A percentile compares a stretch with the other conserved stretches of the same genome.
These are phyloP conservation scores for Lepidochrysops patricia DNA, from an alignment of 2,888 invertebrate genomes.

Conservation along the genomic window DNA sequence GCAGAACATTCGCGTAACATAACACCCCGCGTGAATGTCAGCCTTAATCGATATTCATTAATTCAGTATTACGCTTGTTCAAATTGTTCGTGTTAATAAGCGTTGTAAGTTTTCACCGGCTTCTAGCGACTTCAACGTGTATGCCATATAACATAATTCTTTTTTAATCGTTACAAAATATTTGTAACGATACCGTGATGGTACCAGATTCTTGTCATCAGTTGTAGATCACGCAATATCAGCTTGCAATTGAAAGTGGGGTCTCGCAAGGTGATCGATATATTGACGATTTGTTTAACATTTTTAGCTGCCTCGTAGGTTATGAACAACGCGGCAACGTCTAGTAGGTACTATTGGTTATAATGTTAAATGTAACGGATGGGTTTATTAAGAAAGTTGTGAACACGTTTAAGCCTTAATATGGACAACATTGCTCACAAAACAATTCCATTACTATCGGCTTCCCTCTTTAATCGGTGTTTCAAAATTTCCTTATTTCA, in stretches of 20 bases:
- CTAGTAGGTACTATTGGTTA: not conserved
- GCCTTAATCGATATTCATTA: conserved; percentile 6
- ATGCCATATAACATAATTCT: not conserved
- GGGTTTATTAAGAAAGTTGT: too few species aligned
- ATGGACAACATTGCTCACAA: too few species aligned
- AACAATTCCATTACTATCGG: too few species aligned
- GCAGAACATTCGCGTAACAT: conserved; percentile 3
- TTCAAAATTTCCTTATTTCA: too few species aligned
- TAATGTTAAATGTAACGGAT: not conserved
- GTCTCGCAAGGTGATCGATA: not conserved
- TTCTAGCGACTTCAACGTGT: not conserved
- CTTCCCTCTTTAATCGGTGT: too few species aligned
- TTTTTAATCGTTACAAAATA: too few species aligned
- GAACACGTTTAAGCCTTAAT: too few species aligned
- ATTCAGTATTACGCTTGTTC: not conserved
- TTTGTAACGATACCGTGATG: not conserved
- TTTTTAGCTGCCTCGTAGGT: not conserved
- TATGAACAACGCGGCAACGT: too few species aligned
- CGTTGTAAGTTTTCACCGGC: not conserved
- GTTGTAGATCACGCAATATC: not conserved
- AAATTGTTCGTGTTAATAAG: not conserved
- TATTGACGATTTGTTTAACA: not conserved
- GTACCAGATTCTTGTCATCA: not conserved
- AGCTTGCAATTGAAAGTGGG: not conserved
- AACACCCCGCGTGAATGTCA: not conserved